phyloP scores from a whole-genome alignment of 2,113 vertebrate species.

The Saguinus imperator region DNA sequence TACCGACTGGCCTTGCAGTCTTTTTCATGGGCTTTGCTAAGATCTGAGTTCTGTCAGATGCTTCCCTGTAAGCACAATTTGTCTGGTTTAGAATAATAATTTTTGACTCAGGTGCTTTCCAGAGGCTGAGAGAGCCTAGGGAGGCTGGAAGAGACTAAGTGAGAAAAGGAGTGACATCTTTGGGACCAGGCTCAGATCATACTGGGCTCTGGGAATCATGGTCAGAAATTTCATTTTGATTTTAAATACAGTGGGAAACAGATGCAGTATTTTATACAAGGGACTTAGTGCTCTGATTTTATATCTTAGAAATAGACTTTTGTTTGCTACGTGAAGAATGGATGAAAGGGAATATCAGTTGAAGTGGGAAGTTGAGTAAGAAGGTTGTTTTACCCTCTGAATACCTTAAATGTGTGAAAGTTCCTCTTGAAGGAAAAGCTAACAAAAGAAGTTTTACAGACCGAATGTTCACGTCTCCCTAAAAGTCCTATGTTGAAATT shows the following conservation, averaged over 20 bases:
- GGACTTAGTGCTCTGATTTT: neutral
- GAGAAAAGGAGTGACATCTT: neutral
- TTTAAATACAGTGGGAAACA: neutral
- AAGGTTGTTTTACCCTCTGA: neutral
- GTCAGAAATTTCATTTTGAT: slow-evolving; percentile 12
- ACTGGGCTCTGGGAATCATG: neutral
- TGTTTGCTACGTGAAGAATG: neutral
- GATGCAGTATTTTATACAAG: neutral
- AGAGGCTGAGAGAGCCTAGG: neutral
- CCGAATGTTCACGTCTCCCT: neutral
- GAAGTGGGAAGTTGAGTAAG: neutral
- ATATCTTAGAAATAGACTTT: neutral
- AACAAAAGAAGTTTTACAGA: neutral
- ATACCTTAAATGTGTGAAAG: neutral
- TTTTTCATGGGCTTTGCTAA: neutral
- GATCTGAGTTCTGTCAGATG: neutral
- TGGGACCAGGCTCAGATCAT: neutral
- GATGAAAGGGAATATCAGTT: neutral
- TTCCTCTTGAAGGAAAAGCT: neutral
- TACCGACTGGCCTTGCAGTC: neutral
- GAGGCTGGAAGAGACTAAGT: neutral
- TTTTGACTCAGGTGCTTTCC: neutral
- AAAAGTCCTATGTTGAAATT: neutral
- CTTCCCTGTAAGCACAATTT: neutral
- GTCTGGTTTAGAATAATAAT: neutral